These are phyloP conservation scores for Drosophila greeni DNA, from an alignment of 2,888 invertebrate genomes.

Conservation along the genomic window DNA sequence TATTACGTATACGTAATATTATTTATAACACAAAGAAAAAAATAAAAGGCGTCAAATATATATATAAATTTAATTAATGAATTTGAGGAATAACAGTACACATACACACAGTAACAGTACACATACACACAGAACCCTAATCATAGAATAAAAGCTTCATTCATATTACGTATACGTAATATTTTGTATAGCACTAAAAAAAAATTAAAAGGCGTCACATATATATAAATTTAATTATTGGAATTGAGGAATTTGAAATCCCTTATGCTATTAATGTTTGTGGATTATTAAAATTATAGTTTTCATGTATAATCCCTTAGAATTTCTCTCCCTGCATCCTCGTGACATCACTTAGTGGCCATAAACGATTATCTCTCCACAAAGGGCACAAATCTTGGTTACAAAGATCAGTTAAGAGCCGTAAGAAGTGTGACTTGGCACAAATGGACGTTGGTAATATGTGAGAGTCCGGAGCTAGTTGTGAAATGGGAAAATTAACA, in stretches of 20 bases:
- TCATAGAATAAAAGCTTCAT: too few relatives aligned
- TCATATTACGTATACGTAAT: slow-evolving; percentile 1
- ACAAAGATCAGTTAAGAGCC: slow-evolving; percentile 12
- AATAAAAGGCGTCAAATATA: not conserved
- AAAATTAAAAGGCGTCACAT: not conserved
- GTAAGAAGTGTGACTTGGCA: slow-evolving; percentile 47
- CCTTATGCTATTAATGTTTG: too few relatives aligned
- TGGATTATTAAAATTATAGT: not conserved
- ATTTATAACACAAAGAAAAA: not conserved
- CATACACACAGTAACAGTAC: too few relatives aligned
- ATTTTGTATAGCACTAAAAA: not conserved
- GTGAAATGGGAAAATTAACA: slow-evolving; percentile 43
- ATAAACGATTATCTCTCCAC: slow-evolving; percentile 5
- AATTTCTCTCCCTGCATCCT: slow-evolving; percentile 6
- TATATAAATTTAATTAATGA: too few relatives aligned
- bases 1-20: slow-evolving; percentile 3
- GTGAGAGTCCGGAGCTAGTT: slow-evolving; percentile 11
- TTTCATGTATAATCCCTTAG: not conserved
- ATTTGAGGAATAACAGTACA: too few relatives aligned
- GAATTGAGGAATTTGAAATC: too few relatives aligned
- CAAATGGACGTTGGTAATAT: not conserved
- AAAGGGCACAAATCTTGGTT: not conserved
- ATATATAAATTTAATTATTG: too few relatives aligned
- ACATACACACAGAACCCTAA: too few relatives aligned
- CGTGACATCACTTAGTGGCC: slow-evolving; percentile 17